Base-by-base conservation (phyloP, 2,888 invertebrate species). In the Sphaeridia pumilis region DNA sequence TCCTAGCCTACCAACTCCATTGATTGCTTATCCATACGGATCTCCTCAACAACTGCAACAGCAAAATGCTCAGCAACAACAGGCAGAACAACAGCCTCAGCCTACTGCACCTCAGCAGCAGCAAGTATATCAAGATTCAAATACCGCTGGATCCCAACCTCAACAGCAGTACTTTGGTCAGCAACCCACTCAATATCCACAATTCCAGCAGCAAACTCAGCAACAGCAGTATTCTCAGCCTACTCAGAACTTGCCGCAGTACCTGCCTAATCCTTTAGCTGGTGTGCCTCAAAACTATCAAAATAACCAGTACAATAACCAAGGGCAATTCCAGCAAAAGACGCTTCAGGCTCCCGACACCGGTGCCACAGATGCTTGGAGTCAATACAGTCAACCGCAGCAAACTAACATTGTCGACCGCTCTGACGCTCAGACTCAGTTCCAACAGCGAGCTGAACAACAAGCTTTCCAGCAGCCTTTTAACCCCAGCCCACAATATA, bases 141-240 rank as follows among this genome's bases (percentile, higher is more conserved):
- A 49, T 41, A 17, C 47, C 49, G 28, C 45, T 34, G 17, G 49
- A 46, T 52, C 54, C 35, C 49, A 47, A 22, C 48, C 34, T 25
- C 48, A 25, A 17, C 35, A 34, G n/a, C 35, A 47, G 21, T 24
- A 49, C n/a, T 22, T 49, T 21, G 46, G 26, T 4, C 46, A 25
- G 28, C 28, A 25, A 41, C 17, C 14, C 28, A 36, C 22, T n/a
- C 44, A 42, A 3, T 12, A 68, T 62, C 65, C 73, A 28, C 56
- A 45, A 4, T 28, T 35, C 26, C 44, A 3, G 12, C 38, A 49
- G 42, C 47, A 47, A 26, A 34, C 34, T 22, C 47, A 67, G 31
- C 68, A 67, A 54, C 64, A 67, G 34, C 68, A 68, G 45, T 68
- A 69, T 55, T 65, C 66, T 25, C 75, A 76, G 21, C 63, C 59